Percentiles rank a stretch among this genome's conserved stretches.
These are phyloP conservation scores for Phyllotreta striolata DNA, from an alignment of 2,888 invertebrate genomes.

Conservation along the genomic window DNA sequence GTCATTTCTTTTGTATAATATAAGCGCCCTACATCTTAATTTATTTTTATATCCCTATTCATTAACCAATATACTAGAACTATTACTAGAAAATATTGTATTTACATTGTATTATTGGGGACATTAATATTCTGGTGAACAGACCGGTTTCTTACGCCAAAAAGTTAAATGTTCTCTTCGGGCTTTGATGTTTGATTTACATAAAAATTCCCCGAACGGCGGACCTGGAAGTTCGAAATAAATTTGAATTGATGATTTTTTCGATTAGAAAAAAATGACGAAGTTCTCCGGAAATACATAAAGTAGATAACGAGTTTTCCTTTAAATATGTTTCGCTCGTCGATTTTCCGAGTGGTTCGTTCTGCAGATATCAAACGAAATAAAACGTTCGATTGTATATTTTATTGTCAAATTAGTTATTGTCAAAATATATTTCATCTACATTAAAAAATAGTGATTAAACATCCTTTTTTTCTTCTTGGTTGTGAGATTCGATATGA, in stretches of 20 bases:
- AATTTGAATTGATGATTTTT: conserved; percentile 17
- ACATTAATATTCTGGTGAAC: not conserved
- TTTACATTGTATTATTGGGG: too few relatives aligned
- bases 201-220: conserved; percentile 31
- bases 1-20: conserved; percentile 9
- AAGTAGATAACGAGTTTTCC: conserved; percentile 28
- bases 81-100: too few relatives aligned
- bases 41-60: too few relatives aligned
- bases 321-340: conserved; percentile 17
- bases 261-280: conserved; percentile 29
- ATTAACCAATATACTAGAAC: too few relatives aligned
- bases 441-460: too few relatives aligned
- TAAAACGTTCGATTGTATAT: too few relatives aligned
- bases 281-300: conserved; percentile 24
- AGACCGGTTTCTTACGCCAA: conserved; percentile 26
- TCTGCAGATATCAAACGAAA: too few relatives aligned
- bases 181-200: conserved; percentile 36
- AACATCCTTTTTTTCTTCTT: too few relatives aligned
- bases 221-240: conserved; percentile 5
- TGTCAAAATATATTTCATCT: too few relatives aligned
- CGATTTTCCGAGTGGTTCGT: not conserved
- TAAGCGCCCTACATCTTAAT: not conserved
- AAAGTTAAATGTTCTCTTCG: conserved; percentile 25
- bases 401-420: too few relatives aligned
- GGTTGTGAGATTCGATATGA: too few relatives aligned